Evolutionary conservation across 2,888 invertebrate genomes (phyloP), one percentile per base, ranked within the genome.

Genomic region (Drosophila nr. perissopoda): DNA sequence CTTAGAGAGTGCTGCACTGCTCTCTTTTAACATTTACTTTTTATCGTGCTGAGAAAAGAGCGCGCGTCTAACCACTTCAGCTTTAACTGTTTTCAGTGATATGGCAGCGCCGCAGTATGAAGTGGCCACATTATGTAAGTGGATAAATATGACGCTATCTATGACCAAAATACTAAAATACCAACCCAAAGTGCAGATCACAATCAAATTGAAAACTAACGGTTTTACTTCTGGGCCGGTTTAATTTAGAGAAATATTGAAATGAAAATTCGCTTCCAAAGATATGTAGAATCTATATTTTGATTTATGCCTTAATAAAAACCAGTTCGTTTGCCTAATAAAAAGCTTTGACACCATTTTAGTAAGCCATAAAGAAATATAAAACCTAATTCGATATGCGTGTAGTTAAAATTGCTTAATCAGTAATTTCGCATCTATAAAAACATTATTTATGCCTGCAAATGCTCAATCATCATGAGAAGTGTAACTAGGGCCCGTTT

Each of bases 391-490:
- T 58, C 21, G 69, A n/a, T 59, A 33, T 70, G 49, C 53, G 13
- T 27, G 27, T 16, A 49, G 36, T 31, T 57, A 29, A 42, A 57
- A 48, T n/a, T 69, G 77, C 69, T 33, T 58, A 60, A 73, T 77
- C 73, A 76, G 69, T 51, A 21, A 36, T 3, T 51, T 68, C 16
- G 25, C 34, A 49, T 61, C 27, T 13, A 31, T 34, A 36, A 34
- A 58, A 31, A 57, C 62, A 53, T 57, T 49, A 58, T 38, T 64
- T 76, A 73, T 77, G 76, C 64, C 69, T 34, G n/a, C 25, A 54
- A 29, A 42, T 65, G 60, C 68, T 13, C 18, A 34, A 52, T 76
- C 73, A 73, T 16, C 36, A 36, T 69, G 73, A 77, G 57, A 76
- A 33, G 27, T 60, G 45, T 59, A 42, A 38, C 21, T 38, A 51